These are phyloP conservation scores for Seriola quinqueradiata DNA, from an alignment of 2,113 vertebrate genomes.

Conservation along the genomic window DNA sequence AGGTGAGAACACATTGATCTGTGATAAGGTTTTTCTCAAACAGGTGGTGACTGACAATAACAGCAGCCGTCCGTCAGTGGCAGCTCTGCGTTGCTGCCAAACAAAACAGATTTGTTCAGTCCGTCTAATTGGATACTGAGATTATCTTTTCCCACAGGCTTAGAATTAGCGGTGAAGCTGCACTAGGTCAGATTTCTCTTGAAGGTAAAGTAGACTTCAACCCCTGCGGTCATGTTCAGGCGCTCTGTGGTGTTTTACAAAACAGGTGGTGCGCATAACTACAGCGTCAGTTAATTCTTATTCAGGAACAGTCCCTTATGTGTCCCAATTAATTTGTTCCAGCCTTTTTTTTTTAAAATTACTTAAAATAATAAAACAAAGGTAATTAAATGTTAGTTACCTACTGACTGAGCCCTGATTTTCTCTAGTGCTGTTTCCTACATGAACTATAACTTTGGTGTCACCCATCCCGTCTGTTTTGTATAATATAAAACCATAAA, in stretches of 20 bases:
- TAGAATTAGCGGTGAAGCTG: conserved; percentile 59
- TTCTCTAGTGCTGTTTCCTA: too few species aligned
- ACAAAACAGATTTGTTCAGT: conserved; percentile 67
- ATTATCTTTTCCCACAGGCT: conserved; percentile 73
- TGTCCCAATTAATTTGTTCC: too few species aligned
- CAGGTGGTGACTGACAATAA: conserved; percentile 7
- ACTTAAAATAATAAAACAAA: too few species aligned
- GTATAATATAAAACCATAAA: too few species aligned
- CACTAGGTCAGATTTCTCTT: conserved; percentile 61
- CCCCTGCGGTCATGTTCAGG: conserved; percentile 18
- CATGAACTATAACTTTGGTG: too few species aligned
- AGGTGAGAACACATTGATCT: background rate
- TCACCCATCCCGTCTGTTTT: too few species aligned
- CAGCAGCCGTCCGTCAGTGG: conserved; percentile 13
- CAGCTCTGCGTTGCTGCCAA: conserved; percentile 22
- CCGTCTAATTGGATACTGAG: conserved; percentile 74
- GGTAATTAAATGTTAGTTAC: too few species aligned
- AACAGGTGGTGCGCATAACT: background rate
- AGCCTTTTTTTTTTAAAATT: too few species aligned
- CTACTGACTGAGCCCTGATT: too few species aligned
- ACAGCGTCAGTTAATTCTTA: background rate
- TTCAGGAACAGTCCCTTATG: too few species aligned
- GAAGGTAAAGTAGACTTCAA: conserved; percentile 31
- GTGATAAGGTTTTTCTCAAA: background rate
- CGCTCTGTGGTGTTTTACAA: conserved; percentile 12